Percentiles rank a stretch among this genome's conserved stretches.
Evolutionary conservation across 1,140 invertebrate genomes (phyloP).

Genomic region (Lasioglossum albipes): DNA sequence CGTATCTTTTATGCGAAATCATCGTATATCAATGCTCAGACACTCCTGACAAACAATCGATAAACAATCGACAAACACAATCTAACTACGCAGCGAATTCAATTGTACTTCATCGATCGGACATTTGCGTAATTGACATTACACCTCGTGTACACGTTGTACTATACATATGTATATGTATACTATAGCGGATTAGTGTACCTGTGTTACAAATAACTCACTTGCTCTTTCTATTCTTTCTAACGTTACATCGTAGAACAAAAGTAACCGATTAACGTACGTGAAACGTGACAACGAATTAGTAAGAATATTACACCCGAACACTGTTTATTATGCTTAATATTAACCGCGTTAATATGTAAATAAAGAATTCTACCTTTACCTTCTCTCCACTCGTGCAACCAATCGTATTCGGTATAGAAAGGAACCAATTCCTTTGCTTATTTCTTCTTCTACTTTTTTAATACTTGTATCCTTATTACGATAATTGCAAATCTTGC

Average conservation of each 20-base stretch:
- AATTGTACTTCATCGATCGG: conserved; percentile 3
- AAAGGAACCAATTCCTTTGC: conserved; percentile 6
- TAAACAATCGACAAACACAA: too few species aligned
- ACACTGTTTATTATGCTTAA: too few species aligned
- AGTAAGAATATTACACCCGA: too few species aligned
- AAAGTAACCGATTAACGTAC: neutral
- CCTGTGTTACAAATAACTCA: neutral
- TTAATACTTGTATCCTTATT: neutral
- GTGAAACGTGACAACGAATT: too few species aligned
- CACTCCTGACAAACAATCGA: conserved; percentile 27
- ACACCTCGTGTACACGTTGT: neutral
- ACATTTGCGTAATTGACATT: neutral
- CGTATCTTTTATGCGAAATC: conserved; percentile 46
- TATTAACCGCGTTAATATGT: too few species aligned
- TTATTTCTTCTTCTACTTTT: neutral
- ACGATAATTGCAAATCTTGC: neutral
- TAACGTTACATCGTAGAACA: neutral
- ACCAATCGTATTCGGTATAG: neutral
- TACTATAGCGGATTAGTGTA: neutral
- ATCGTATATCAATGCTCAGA: neutral
- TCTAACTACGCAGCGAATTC: neutral
- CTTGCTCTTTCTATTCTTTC: neutral
- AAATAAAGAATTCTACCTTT: too few species aligned
- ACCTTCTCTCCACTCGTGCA: neutral
- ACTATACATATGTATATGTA: too few species aligned